Evolutionary conservation across 2,113 vertebrate genomes (phyloP).

Genomic region (Pelusios castaneus): DNA sequence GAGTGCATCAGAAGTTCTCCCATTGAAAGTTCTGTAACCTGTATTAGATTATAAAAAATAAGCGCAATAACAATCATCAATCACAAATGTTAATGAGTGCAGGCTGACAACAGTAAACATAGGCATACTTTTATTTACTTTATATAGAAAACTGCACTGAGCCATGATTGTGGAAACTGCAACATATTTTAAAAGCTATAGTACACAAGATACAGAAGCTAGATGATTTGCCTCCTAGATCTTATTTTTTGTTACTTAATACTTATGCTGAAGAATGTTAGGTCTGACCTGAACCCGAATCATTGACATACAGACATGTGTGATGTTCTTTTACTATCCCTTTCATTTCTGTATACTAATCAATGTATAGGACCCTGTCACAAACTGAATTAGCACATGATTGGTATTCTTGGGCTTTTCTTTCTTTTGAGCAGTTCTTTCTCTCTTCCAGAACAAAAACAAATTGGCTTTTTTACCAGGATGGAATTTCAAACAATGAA

Average conservation of each 20-base stretch:
- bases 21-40: slow-evolving; percentile 98
- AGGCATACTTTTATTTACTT: not conserved
- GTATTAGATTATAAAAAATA: slow-evolving; percentile 9
- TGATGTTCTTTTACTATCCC: not conserved
- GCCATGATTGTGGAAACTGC: not conserved
- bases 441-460: rapidly evolving
- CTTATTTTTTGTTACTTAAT: not conserved
- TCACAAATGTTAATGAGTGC: not conserved
- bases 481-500: not conserved
- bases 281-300: not conserved
- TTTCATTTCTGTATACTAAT: not conserved
- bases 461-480: not conserved
- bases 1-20: slow-evolving; percentile 96
- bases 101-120: not conserved
- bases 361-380: not conserved
- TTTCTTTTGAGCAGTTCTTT: not conserved
- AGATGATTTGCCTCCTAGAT: not conserved
- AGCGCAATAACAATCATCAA: not conserved
- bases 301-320: not conserved
- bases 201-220: not conserved
- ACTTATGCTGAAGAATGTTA: not conserved
- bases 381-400: not conserved
- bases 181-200: not conserved
- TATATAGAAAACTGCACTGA: not conserved
- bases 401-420: not conserved